Evolutionary conservation across 1,140 invertebrate genomes (phyloP).

Genomic region (Trichomalopsis sarcophagae): DNA sequence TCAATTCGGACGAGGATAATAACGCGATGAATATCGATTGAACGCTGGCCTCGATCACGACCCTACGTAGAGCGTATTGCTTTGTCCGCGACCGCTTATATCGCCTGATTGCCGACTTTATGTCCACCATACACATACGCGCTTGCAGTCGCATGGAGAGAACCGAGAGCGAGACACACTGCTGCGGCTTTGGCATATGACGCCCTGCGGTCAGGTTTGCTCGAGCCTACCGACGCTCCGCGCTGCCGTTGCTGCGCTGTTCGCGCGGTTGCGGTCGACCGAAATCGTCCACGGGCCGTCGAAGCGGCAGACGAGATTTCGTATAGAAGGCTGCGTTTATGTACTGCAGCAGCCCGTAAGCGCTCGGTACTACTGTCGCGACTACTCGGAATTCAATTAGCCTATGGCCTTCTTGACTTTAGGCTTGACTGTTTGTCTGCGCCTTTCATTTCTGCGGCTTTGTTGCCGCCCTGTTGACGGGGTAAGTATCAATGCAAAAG

Average conservation of each 20-base stretch:
- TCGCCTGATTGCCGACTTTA: slow-evolving; percentile 29
- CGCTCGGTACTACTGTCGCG: not conserved
- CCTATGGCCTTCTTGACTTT: slow-evolving; percentile 3
- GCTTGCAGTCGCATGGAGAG: not conserved
- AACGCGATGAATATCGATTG: slow-evolving; percentile 11
- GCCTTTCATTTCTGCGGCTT: not conserved
- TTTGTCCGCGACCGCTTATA: slow-evolving; percentile 16
- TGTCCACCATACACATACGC: not conserved
- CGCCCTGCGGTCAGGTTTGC: not conserved
- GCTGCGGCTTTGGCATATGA: slow-evolving; percentile 19
- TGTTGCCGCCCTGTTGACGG: not conserved
- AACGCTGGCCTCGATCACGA: not conserved
- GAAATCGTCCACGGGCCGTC: slow-evolving; percentile 18
- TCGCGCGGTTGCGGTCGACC: not conserved
- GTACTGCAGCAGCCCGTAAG: not conserved
- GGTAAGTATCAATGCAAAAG: too few species aligned
- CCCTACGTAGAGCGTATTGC: not conserved
- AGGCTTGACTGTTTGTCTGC: not conserved
- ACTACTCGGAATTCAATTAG: slow-evolving; percentile 1
- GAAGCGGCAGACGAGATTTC: not conserved
- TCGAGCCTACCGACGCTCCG: not conserved
- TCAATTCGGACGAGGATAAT: slow-evolving; percentile 35
- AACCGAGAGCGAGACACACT: not conserved
- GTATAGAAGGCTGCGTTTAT: not conserved
- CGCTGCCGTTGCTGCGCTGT: too few species aligned